A percentile compares a stretch with the other conserved stretches of the same genome.
Conservation (phyloP, 2,888 invertebrate species). For the Limnephilus auricula region DNA sequence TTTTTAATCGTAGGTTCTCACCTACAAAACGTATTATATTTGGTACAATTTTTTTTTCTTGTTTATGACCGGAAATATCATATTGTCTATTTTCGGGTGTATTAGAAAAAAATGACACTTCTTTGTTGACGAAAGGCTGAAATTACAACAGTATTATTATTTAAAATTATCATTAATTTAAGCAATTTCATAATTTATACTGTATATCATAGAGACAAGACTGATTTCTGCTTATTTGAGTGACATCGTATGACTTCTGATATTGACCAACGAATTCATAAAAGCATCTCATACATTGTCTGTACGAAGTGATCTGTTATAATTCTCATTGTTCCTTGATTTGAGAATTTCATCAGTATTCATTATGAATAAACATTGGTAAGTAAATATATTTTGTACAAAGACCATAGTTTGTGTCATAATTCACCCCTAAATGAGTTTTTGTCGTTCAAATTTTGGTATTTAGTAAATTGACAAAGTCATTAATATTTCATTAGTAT, state of each 20-base stretch:
- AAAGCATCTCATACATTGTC: neutral
- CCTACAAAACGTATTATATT: neutral
- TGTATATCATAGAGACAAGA: neutral
- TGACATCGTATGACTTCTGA: neutral
- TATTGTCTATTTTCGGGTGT: neutral
- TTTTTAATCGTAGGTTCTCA: neutral
- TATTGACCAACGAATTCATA: neutral
- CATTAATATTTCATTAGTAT: neutral
- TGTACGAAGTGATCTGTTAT: neutral
- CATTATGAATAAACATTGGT: slow-evolving; percentile 92
- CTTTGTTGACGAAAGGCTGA: neutral
- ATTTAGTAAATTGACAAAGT: too few species aligned
- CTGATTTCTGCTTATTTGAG: neutral
- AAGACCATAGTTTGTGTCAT: neutral
- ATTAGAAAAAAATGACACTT: neutral
- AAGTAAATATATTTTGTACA: slow-evolving; percentile 61
- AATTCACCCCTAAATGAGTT: neutral
- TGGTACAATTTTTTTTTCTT: neutral
- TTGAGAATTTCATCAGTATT: slow-evolving; percentile 89
- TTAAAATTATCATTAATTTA: neutral
- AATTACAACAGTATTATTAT: neutral
- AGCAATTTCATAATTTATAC: neutral
- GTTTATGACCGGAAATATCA: neutral
- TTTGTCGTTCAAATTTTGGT: neutral
- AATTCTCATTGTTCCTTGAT: neutral